phyloP scores from a whole-genome alignment of 2,888 invertebrate genomes.

The Choreutis nemorana region DNA sequence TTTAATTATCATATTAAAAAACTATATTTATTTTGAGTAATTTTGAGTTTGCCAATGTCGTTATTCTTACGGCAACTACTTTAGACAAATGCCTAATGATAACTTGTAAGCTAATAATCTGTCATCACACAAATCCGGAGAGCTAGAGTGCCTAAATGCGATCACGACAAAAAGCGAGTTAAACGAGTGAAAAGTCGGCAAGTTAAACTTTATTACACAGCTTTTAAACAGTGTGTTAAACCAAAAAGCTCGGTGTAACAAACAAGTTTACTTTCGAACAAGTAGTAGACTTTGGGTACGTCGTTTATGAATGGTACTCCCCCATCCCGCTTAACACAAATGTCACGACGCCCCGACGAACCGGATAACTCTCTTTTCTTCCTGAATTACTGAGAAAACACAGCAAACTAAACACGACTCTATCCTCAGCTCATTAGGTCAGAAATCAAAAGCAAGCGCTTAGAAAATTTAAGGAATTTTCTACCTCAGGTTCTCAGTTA shows the following conservation, averaged over 20 bases:
- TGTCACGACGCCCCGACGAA: conserved; percentile 60
- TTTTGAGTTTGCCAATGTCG: no score
- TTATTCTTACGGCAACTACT: no score
- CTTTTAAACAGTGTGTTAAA: conserved; percentile 2
- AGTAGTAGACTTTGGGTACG: conserved; percentile 32
- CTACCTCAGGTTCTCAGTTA: conserved; percentile 21
- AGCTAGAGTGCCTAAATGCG: no score
- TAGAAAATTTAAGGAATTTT: conserved; percentile 60
- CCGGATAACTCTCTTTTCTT: conserved; percentile 66
- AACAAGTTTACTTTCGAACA: conserved; percentile 50
- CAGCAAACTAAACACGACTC: conserved; percentile 23
- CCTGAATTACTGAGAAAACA: conserved; percentile 42
- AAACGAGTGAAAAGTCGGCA: no score
- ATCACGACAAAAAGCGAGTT: no score
- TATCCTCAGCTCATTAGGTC: conserved; percentile 21
- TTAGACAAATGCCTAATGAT: no score
- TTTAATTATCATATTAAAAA: no score
- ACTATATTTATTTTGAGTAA: no score
- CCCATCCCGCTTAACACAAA: conserved; percentile 62
- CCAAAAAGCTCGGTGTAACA: conserved; percentile 19
- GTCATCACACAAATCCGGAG: no score
- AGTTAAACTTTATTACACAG: no score
- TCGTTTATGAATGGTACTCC: conserved; percentile 55
- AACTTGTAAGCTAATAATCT: no score
- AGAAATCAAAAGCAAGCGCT: conserved; percentile 13